phyloP scores from a whole-genome alignment of 2,888 invertebrate genomes.

The Cheilosia impressa region DNA sequence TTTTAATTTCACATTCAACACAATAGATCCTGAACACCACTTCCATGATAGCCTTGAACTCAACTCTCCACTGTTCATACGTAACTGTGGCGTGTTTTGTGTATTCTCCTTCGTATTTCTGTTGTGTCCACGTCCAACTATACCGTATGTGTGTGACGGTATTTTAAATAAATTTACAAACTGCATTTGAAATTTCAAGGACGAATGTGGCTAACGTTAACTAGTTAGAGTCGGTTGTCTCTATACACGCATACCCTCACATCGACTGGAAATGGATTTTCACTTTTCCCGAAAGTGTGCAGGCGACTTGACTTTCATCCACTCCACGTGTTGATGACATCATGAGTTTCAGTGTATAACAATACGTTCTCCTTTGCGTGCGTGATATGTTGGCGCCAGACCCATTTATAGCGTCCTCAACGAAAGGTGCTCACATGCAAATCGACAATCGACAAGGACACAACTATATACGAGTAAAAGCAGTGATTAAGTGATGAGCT shows the following conservation, averaged over 20 bases:
- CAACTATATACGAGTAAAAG: slow-evolving; percentile 7
- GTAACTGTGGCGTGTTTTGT: slow-evolving; percentile 5
- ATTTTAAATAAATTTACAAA: slow-evolving; percentile 45
- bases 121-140: neutral
- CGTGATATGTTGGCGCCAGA: slow-evolving; percentile 63
- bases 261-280: slow-evolving; percentile 1
- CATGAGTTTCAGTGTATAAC: slow-evolving; percentile 20
- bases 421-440: slow-evolving; percentile 60
- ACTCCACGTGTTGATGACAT: slow-evolving; percentile 56
- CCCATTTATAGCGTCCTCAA: slow-evolving; percentile 55
- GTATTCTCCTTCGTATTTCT: slow-evolving; percentile 14
- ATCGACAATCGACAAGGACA: slow-evolving; percentile 62
- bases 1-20: slow-evolving; percentile 5
- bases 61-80: neutral
- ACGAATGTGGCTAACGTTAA: slow-evolving; percentile 12
- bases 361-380: slow-evolving; percentile 43
- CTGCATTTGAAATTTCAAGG: slow-evolving; percentile 54
- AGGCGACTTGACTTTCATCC: neutral
- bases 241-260: neutral
- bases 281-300: neutral
- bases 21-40: neutral
- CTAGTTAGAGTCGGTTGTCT: neutral
- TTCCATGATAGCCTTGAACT: slow-evolving; percentile 45
- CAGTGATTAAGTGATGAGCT: slow-evolving; percentile 42
- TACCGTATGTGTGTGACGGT: neutral